Base-by-base conservation (phyloP, 2,797 vertebrate genomes). In the Typhlichthys subterraneus region DNA sequence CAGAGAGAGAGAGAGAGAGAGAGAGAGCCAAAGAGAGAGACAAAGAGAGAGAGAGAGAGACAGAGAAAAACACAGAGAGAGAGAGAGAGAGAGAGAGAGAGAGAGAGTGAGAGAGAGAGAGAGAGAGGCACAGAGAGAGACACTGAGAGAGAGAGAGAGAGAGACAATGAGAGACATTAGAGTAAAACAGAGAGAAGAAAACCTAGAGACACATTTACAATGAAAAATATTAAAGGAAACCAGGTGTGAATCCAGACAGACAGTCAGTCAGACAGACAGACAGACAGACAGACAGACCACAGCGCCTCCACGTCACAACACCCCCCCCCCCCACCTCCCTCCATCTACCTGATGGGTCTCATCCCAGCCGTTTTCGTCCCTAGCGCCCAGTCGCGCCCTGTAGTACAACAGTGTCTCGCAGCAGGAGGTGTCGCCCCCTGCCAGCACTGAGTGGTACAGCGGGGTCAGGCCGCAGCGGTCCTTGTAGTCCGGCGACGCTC, bases 291-390 rank as follows among this genome's bases (percentile, higher is more conserved):
- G 31, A 59, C 12, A 61, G 38, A 51, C 46, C 31, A 29, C 47
- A 8, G n/a, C 13, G 49, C 19, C 53, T 13, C 45, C 17, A 56
- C 9, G 12, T 42, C 42, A 15, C 69, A 61, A 45, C 29, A 2
- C 19, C 23, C 23, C 3, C 23, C 3, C 23, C 0, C 0, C 23
- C 0, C 23, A 23, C 23, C 23, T 23, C 23, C 23, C 23, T 23
- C 23, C 23, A 23, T 70, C 48, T 85, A 96, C 96, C 95, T 96
- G 95, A 80, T 96, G 96, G 46, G 94, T 90, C 75, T 97, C 96
- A 11, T 96, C 95, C 96, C 96, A 97, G 73, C 95, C 95, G 0
- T 95, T 95, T 86, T 97, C 95, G 1, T 97, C 95, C 1, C 89
- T 87, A 0, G 92, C 87, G 6, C 95, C 96, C 59, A 97, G 85